Base-by-base conservation (phyloP, 2,113 vertebrate species). In the Poeciliopsis retropinna region DNA sequence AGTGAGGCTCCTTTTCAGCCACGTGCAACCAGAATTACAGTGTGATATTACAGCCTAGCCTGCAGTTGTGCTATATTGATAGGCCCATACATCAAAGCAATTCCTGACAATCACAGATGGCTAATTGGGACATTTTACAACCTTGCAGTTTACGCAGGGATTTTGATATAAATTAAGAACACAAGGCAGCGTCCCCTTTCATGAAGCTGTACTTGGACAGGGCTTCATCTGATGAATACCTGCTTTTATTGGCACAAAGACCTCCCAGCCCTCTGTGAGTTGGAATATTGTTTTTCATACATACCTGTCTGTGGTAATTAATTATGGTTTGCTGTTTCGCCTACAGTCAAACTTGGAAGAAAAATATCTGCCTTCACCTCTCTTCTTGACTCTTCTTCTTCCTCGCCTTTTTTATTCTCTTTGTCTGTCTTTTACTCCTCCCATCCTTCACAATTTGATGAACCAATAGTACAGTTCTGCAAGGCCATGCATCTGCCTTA, bases 261-360 rank as follows among this genome's bases (percentile, higher is more conserved):
- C 82, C 93, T 93, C 84, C 44, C 69, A 67, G 92, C 87, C 93
- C 87, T 89, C 78, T 88, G 83, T 78, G 63, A 87, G 83, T 80
- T 67, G 80, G 85, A 91, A 92, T 91, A 87, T 80, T 85, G 87
- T 92, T 87, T 86, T 94, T 95, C 95, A 95, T 95, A 96, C 93
- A 91, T 96, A 96, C 96, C 95, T 96, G 95, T 95, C 96, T 96
- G 89, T 92, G 94, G 95, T 94, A 96, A 98, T 97, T 97, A 96
- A 97, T 98, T 97, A 95, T 93, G 92, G 95, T 94, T 95, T 72
- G 94, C 94, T 94, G 94, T 95, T 73, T 72, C 89, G 95, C 96
- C 96, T 92, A 88, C 91, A 95, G 97, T 95, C 93, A 93, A 94
- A 95, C 92, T 67, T 41, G 61, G 73, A 87, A 73, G 83, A 78